Evolutionary conservation across 2,797 vertebrate species (phyloP).

Genomic region (Clarias fuscus): DNA sequence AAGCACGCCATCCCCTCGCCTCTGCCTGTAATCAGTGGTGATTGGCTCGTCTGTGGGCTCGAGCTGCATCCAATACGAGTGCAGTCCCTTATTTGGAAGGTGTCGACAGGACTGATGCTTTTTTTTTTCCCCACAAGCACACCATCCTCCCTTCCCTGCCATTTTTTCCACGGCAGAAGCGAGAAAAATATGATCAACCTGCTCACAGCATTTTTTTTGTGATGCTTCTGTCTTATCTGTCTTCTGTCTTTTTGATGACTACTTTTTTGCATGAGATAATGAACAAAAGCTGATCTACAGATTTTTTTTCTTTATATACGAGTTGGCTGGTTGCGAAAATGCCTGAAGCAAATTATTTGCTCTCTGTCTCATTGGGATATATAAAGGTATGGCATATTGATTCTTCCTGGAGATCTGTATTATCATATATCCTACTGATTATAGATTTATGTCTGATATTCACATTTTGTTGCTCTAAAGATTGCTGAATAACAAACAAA

Average conservation of each 20-base stretch:
- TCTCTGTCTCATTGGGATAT: slow-evolving; percentile 53
- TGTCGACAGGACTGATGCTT: slow-evolving; percentile 35
- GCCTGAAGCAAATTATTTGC: slow-evolving; percentile 54
- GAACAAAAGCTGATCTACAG: slow-evolving; percentile 25
- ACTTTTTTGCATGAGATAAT: slow-evolving; percentile 9
- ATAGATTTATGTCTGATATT: not conserved
- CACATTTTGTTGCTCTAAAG: not conserved
- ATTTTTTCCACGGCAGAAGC: slow-evolving; percentile 23
- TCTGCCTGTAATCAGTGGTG: slow-evolving; percentile 37
- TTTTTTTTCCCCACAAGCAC: slow-evolving; percentile 18
- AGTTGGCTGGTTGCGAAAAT: slow-evolving; percentile 41
- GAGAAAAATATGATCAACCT: slow-evolving; percentile 22
- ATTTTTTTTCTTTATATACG: not conserved
- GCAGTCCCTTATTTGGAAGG: slow-evolving; percentile 48
- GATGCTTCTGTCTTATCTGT: slow-evolving; percentile 16
- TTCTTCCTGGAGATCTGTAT: not conserved
- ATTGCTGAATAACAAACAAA: not conserved
- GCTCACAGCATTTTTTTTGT: slow-evolving; percentile 14
- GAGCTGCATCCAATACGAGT: slow-evolving; percentile 31
- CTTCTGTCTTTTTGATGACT: not conserved
- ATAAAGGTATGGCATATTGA: slow-evolving; percentile 50
- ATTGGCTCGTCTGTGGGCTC: slow-evolving; percentile 44
- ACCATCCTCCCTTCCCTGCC: slow-evolving; percentile 30
- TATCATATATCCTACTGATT: not conserved
- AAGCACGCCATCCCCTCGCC: slow-evolving; percentile 27